phyloP scores from a whole-genome alignment of 1,140 invertebrate genomes.

The Drosophila lowei region DNA sequence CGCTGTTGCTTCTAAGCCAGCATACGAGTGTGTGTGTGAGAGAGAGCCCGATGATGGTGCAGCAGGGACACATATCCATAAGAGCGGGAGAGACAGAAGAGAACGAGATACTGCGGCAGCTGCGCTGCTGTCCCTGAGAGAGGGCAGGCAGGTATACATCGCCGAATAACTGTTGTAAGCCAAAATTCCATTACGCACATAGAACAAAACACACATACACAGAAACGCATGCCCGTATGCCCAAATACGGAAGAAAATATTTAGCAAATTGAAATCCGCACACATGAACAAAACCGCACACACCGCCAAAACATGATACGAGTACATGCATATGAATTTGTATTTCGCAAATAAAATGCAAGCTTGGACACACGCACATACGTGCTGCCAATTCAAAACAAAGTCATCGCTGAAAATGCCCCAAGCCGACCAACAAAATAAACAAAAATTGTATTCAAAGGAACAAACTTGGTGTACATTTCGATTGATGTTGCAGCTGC shows the following conservation, averaged over 20 bases:
- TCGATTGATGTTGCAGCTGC: neutral
- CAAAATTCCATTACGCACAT: neutral
- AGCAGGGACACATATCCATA: no score
- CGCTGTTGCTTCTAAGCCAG: constrained; percentile 35
- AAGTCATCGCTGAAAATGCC: no score
- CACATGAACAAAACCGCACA: neutral
- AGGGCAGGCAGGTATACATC: constrained; percentile 35
- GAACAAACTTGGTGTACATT: no score
- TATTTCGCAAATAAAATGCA: no score
- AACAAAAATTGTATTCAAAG: no score
- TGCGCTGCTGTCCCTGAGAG: constrained; percentile 26
- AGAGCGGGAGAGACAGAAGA: constrained; percentile 13
- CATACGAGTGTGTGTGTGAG: neutral
- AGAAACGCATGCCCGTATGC: constrained; percentile 29
- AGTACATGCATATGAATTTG: neutral
- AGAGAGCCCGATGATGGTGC: neutral
- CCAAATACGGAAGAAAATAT: constrained; percentile 14
- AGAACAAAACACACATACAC: constrained; percentile 7
- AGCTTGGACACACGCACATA: neutral
- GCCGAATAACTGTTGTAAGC: neutral
- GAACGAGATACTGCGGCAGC: constrained; percentile 22
- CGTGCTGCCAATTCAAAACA: no score
- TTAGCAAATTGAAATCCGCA: constrained; percentile 27
- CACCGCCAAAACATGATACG: constrained; percentile 6
- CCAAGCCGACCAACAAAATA: no score